Base-by-base conservation (phyloP, 2,888 invertebrate genomes). In the Cremastinae sp. region DNA sequence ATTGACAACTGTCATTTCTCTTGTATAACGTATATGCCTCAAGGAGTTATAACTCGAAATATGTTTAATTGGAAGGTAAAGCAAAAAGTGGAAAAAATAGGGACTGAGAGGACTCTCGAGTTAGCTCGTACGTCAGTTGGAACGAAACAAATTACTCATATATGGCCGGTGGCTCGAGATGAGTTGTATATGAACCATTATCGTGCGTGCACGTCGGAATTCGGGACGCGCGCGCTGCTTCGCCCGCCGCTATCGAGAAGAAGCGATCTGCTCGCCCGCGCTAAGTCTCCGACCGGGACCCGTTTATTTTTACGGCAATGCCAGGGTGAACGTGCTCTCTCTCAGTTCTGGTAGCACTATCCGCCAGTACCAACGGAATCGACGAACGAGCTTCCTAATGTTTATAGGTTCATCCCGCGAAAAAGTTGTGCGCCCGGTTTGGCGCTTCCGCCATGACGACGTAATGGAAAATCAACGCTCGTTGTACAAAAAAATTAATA, bases 261-360 rank as follows among this genome's bases (percentile, higher is more conserved):
- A 72, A 74, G 34, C 70, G 28, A 28, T 28, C 28, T 28, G 75
- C 78, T 76, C 79, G 75, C 78, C 76, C 71, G 76, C 68, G 56
- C 66, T 74, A 65, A 45, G 65, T 76, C 74, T 70, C 78, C 73
- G 82, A 83, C 84, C 72, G 76, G 69, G 84, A 86, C 84, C 84
- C 84, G 86, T 87, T 88, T 88, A 87, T 88, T 87, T 88, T 87
- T 85, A 84, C 86, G 86, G 86, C 86, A 85, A 86, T 86, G 85
- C 86, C 86, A 88, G 88, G 87, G 88, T 86, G 87, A 88, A 87
- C 81, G 88, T 83, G 84, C 88, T 69, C 68, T 36, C 66, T 66
- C 70, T 64, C 64, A 28, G 28, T 78, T 70, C 62, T 38, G 28
- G 43, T 49, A 65, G 59, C 65, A 71, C 58, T 54, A 77, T 16